These are phyloP conservation scores for Sinosuthora webbiana DNA, from an alignment of 2,113 vertebrate genomes.

Conservation along the genomic window DNA sequence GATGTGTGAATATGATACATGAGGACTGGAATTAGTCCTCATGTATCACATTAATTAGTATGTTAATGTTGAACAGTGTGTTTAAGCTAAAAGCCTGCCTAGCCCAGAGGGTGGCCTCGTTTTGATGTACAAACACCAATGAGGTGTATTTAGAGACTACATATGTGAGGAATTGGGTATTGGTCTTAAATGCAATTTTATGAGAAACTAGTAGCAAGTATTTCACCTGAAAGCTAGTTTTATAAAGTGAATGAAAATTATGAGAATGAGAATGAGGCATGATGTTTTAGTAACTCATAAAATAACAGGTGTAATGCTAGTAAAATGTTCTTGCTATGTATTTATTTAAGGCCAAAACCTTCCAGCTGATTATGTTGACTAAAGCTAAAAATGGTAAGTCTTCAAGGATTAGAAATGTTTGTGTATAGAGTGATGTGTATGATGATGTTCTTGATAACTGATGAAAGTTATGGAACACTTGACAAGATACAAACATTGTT, in stretches of 20 bases:
- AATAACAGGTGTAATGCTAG: neutral
- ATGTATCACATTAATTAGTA: neutral
- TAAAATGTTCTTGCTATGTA: neutral
- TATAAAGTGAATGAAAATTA: neutral
- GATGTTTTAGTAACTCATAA: neutral
- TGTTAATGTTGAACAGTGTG: neutral
- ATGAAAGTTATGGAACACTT: neutral
- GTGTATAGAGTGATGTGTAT: neutral
- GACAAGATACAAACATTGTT: neutral
- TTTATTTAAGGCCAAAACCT: neutral
- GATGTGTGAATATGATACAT: neutral
- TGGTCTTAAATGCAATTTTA: neutral
- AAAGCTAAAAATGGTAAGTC: neutral
- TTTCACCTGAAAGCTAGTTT: neutral
- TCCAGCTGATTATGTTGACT: neutral
- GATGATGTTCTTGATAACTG: neutral
- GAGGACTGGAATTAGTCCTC: neutral
- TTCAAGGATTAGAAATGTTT: neutral
- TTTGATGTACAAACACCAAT: neutral
- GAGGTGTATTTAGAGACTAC: neutral
- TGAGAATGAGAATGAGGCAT: neutral
- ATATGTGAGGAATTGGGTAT: neutral
- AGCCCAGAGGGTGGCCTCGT: neutral
- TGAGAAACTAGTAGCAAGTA: neutral
- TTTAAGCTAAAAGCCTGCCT: neutral